phyloP scores from a whole-genome alignment of 2,888 invertebrate species.

The Hirtodrosophila trivittata region DNA sequence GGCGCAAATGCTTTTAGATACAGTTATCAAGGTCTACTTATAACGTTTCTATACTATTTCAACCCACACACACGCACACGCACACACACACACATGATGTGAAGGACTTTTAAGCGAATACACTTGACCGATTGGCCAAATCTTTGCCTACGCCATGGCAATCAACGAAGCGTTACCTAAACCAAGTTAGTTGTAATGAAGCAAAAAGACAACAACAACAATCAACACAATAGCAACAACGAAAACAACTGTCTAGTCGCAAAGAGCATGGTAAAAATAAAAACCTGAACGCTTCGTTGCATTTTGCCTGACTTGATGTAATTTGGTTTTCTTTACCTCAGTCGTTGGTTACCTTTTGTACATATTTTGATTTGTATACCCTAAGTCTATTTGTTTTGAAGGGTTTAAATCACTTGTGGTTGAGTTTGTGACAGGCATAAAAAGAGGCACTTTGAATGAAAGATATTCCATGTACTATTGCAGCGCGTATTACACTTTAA shows the following conservation, averaged over 20 bases:
- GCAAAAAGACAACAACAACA: constrained; percentile 32
- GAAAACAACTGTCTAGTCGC: constrained; percentile 59
- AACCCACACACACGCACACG: too few species aligned
- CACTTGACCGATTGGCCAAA: constrained; percentile 42
- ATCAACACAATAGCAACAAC: constrained; percentile 1
- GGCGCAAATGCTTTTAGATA: too few species aligned
- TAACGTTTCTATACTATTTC: too few species aligned
- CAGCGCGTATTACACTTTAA: too few species aligned
- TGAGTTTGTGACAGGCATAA: background rate
- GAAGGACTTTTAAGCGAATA: background rate
- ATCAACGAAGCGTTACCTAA: constrained; percentile 65
- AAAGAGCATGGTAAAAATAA: constrained; percentile 62
- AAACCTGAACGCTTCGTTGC: constrained; percentile 67
- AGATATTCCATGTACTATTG: constrained; percentile 9
- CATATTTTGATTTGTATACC: constrained; percentile 12
- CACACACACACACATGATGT: too few species aligned
- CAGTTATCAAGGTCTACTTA: background rate
- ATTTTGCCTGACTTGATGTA: constrained; percentile 74
- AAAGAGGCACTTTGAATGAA: too few species aligned
- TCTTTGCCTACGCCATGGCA: constrained; percentile 38
- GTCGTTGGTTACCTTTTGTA: constrained; percentile 36
- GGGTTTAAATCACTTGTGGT: background rate
- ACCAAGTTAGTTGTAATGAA: constrained; percentile 59
- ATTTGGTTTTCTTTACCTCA: constrained; percentile 59
- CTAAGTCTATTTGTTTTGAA: constrained; percentile 2